These are phyloP conservation scores for Kryptolebias marmoratus DNA, from an alignment of 2,113 vertebrate species.

Conservation along the genomic window DNA sequence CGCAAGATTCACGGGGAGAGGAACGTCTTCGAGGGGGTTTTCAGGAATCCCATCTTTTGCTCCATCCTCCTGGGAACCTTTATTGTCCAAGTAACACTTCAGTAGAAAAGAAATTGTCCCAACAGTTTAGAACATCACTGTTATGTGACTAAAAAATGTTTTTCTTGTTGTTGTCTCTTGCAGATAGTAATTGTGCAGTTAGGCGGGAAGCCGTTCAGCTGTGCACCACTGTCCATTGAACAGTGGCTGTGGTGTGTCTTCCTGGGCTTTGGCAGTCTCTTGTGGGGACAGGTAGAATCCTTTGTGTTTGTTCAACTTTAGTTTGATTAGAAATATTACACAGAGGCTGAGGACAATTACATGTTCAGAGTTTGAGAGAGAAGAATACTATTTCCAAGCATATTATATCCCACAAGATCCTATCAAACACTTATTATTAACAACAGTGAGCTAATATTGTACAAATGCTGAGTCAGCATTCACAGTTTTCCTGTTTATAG, in stretches of 20 bases:
- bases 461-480: too few species aligned
- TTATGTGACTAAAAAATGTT: not conserved
- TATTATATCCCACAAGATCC: too few species aligned
- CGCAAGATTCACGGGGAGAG: constrained; percentile 98
- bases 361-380: too few species aligned
- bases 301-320: not conserved
- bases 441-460: too few species aligned
- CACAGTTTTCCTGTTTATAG: too few species aligned
- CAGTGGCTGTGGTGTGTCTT: constrained; percentile 98
- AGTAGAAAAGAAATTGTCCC: accelerated
- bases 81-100: constrained; percentile 86
- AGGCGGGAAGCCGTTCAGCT: constrained; percentile 97
- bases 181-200: constrained; percentile 96
- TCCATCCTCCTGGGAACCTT: constrained; percentile 92
- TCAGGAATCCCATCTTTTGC: constrained; percentile 96
- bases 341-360: not conserved
- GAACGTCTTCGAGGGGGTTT: constrained; percentile 96
- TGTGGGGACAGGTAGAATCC: constrained; percentile 93
- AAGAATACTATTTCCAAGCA: too few species aligned
- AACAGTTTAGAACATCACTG: not conserved
- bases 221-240: constrained; percentile 87
- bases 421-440: too few species aligned
- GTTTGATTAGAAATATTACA: not conserved
- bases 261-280: constrained; percentile 92
- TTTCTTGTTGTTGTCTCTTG: not conserved